Conservation (phyloP, 2,888 invertebrate genomes). For the Glaucopsyche alexis region DNA sequence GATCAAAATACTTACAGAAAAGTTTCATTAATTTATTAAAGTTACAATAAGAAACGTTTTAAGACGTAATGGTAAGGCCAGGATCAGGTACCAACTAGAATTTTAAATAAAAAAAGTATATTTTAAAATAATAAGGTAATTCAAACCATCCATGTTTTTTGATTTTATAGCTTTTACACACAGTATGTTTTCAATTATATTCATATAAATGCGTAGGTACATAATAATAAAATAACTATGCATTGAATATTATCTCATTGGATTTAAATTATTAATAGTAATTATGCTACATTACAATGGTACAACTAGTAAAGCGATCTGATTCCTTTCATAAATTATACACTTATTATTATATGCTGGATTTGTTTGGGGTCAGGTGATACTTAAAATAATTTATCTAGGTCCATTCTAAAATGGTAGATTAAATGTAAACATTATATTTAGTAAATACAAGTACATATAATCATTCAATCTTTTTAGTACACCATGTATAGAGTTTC, state of each 20-base stretch:
- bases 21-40: too few relatives aligned
- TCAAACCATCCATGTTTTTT: not conserved
- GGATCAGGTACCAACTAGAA: constrained; percentile 2
- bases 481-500: too few relatives aligned
- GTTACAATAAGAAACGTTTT: too few relatives aligned
- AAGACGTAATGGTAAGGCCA: too few relatives aligned
- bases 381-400: constrained; percentile 9
- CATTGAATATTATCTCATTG: not conserved
- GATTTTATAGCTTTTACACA: not conserved
- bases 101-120: too few relatives aligned
- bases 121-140: too few relatives aligned
- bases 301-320: constrained; percentile 16
- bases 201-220: not conserved
- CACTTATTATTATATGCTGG: constrained; percentile 8
- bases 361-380: not conserved
- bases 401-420: not conserved
- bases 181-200: not conserved
- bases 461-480: too few relatives aligned
- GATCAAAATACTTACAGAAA: too few relatives aligned
- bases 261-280: not conserved
- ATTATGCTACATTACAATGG: constrained; percentile 5
- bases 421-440: not conserved
- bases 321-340: constrained; percentile 25
- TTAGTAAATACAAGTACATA: too few relatives aligned
- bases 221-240: not conserved